Evolutionary conservation across 2,797 vertebrate species (phyloP).

Genomic region (Characodon lateralis): DNA sequence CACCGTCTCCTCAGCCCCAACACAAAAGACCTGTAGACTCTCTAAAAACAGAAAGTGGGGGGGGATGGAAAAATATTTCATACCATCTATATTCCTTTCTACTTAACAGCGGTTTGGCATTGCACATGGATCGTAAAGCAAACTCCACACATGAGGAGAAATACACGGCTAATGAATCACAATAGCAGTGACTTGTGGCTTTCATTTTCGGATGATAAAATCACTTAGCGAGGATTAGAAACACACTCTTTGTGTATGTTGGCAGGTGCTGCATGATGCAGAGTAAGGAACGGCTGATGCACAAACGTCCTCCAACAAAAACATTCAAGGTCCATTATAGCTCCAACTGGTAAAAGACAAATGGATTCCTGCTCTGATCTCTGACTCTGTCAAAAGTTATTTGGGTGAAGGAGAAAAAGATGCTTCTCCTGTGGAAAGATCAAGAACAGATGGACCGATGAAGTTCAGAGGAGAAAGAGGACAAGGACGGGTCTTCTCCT

Average conservation of each 20-base stretch:
- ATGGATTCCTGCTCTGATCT: constrained; percentile 16
- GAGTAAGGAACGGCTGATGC: constrained; percentile 29
- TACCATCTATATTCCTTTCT: constrained; percentile 22
- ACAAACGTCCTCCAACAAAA: constrained; percentile 39
- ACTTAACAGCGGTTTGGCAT: constrained; percentile 53
- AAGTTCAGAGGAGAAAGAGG: constrained; percentile 34
- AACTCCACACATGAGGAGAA: constrained; percentile 41
- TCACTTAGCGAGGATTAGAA: constrained; percentile 48
- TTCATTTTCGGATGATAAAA: constrained; percentile 50
- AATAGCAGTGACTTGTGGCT: constrained; percentile 30
- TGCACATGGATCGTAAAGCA: constrained; percentile 41
- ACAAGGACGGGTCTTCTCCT: constrained; percentile 52
- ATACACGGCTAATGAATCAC: constrained; percentile 31
- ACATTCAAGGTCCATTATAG: constrained; percentile 21
- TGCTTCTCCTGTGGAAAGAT: constrained; percentile 9
- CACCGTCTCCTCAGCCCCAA: constrained; percentile 23
- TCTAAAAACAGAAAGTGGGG: constrained; percentile 17
- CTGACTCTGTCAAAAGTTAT: constrained; percentile 36
- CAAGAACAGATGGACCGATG: constrained; percentile 20
- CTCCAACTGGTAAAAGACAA: constrained; percentile 13
- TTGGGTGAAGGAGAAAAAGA: constrained; percentile 33
- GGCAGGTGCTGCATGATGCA: constrained; percentile 38
- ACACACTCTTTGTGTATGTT: constrained; percentile 41
- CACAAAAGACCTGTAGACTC: constrained; percentile 17
- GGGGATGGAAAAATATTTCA: constrained; percentile 12